A percentile compares a stretch with the other conserved stretches of the same genome.
Conservation (phyloP, 92 coral and sea anemone species). For the Porites lobata region DNA sequence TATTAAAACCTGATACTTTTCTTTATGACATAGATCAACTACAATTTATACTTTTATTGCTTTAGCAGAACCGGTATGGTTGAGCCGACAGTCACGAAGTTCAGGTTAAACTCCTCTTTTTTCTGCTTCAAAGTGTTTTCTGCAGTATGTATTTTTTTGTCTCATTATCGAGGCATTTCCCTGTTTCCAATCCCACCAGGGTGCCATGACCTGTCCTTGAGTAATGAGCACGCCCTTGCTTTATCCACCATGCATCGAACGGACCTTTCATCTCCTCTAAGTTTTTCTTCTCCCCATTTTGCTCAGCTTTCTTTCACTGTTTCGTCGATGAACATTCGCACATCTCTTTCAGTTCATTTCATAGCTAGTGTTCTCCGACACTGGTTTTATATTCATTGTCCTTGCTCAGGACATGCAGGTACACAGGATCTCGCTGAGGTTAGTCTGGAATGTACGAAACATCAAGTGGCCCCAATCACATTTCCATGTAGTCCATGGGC, state of each 20-base stretch:
- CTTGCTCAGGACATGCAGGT: too few species aligned
- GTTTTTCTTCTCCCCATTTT: neutral
- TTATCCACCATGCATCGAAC: slow-evolving; percentile 18
- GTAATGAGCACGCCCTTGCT: slow-evolving; percentile 41
- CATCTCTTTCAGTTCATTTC: neutral
- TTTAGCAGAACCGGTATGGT: neutral
- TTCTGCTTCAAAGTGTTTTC: slow-evolving; percentile 20
- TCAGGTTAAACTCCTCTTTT: neutral
- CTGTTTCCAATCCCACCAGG: slow-evolving; percentile 30
- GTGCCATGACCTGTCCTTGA: slow-evolving; percentile 39
- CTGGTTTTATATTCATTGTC: neutral
- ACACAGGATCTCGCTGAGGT: too few species aligned
- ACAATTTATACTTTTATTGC: slow-evolving; percentile 3
- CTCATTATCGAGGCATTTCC: slow-evolving; percentile 28
- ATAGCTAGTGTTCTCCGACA: neutral
- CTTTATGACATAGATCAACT: slow-evolving; percentile 17
- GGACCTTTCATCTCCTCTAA: too few species aligned
- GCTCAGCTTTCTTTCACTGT: neutral
- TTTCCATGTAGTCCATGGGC: slow-evolving; percentile 2
- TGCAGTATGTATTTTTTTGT: slow-evolving; percentile 26
- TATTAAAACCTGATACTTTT: slow-evolving; percentile 7
- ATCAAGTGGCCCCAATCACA: too few species aligned
- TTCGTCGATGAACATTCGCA: neutral
- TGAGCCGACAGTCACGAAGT: neutral
- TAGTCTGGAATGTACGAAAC: too few species aligned